phyloP scores from a whole-genome alignment of 2,113 vertebrate species.

The Corythaeola cristata region DNA sequence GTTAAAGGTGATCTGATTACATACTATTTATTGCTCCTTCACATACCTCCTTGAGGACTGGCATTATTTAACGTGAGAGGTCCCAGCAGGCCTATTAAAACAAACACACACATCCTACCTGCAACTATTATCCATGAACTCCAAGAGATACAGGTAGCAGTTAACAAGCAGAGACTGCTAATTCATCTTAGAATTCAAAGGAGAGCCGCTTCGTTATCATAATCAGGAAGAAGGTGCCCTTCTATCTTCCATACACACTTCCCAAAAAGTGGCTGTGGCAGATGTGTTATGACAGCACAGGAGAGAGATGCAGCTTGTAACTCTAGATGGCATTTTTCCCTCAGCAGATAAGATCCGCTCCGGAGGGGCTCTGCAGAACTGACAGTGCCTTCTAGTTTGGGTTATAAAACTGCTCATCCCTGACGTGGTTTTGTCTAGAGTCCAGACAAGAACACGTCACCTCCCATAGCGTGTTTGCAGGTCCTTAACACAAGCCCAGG shows the following conservation, averaged over 20 bases:
- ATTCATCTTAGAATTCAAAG: not conserved
- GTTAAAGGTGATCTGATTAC: slow-evolving; percentile 2
- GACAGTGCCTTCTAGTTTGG: not conserved
- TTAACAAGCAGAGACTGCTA: slow-evolving; percentile 25
- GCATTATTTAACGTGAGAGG: not conserved
- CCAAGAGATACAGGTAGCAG: not conserved
- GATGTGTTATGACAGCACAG: not conserved
- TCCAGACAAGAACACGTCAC: not conserved
- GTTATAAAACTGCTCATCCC: not conserved
- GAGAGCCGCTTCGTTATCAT: not conserved
- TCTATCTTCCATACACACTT: not conserved
- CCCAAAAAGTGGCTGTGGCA: not conserved
- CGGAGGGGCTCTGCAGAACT: not conserved
- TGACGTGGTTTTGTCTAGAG: not conserved
- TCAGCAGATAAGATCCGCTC: not conserved
- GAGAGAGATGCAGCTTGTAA: not conserved
- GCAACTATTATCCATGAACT: not conserved
- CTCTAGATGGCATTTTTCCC: not conserved
- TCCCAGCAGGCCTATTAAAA: slow-evolving; percentile 25
- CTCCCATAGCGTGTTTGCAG: not conserved
- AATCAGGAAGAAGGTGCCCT: slow-evolving; percentile 16
- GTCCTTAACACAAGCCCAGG: not conserved
- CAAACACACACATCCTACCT: not conserved
- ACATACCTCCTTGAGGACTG: not conserved
- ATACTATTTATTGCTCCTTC: not conserved